These are phyloP conservation scores for Austrofundulus limnaeus DNA, from an alignment of 2,113 vertebrate species.

Conservation along the genomic window DNA sequence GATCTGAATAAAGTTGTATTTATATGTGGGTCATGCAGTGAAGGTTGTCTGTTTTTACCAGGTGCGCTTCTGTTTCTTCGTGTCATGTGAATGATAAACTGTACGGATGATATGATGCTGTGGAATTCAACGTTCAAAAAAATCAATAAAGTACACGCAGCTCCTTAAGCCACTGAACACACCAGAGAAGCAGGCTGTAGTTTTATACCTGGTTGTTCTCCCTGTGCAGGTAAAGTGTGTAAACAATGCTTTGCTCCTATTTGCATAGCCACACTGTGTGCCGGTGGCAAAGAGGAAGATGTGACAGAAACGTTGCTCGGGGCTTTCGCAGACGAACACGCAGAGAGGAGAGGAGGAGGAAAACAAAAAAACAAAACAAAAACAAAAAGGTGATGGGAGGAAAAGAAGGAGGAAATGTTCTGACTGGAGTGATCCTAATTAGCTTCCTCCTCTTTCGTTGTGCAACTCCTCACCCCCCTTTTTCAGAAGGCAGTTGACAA, in stretches of 20 bases:
- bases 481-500: constrained; percentile 67
- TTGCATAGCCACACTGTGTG: constrained; percentile 63
- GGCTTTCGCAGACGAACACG: constrained; percentile 45
- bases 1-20: constrained; percentile 81
- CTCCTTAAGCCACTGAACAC: constrained; percentile 59
- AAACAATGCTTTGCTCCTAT: constrained; percentile 49
- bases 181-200: constrained; percentile 35
- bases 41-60: constrained; percentile 70
- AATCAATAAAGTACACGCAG: constrained; percentile 76
- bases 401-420: constrained; percentile 57
- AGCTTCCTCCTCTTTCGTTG: constrained; percentile 48
- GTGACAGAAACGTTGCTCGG: constrained; percentile 52
- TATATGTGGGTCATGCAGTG: constrained; percentile 79
- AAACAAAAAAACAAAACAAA: constrained; percentile 10
- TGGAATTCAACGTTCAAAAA: constrained; percentile 75
- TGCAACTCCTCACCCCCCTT: constrained; percentile 28
- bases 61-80: constrained; percentile 55
- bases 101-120: constrained; percentile 79
- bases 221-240: constrained; percentile 52
- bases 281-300: constrained; percentile 57
- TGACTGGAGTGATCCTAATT: constrained; percentile 68
- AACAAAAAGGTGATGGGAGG: constrained; percentile 4
- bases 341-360: no score
- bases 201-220: constrained; percentile 51
- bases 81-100: constrained; percentile 78